Evolutionary conservation across 2,888 invertebrate species (phyloP), one percentile per base, ranked within the genome.

Genomic region (Keiferia lycopersicella): DNA sequence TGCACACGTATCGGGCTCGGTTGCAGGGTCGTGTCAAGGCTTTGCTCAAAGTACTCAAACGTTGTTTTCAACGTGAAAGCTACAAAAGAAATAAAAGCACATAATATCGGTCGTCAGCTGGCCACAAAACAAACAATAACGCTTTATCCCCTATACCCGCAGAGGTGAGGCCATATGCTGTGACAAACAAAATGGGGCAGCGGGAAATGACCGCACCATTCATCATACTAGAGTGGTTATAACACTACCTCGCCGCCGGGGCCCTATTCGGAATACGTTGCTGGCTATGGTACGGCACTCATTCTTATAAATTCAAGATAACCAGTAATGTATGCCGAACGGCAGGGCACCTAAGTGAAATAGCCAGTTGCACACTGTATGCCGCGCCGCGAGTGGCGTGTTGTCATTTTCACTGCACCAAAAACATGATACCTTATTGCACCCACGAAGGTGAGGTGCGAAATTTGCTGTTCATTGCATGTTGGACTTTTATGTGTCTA

Each of bases 201-300:
- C 76, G 81, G 82, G 80, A 86, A 86, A 82, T 86, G 87, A 83
- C 84, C 84, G 78, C 74, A 73, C 78, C 86, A 87, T 88, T 83
- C 84, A 88, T 88, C 88, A 87, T 78, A 53, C 76, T 88, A 83
- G 3, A 26, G 6, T 26, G 26, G 26, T 6, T 26, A 4, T 26
- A 4, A 4, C 26, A 26, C 26, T 26, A 26, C 26, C 26, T 4
- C 6, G 26, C 26, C 26, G 2, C 2, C 6, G 6, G 2, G 6
- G 6, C 26, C 6, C 26, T 4, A 26, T 26, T 26, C 6, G 26
- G 26, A 2, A 26, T 26, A 26, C 26, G 6, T 4, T 26, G 26
- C 26, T 26, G 26, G 26, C 26, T 26, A 6, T 26, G 26, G 26
- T 4, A 26, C 6, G 26, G 26, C 26, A 6, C 26, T 26, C n/a